Percentiles rank a stretch among this genome's conserved stretches.
Evolutionary conservation across 2,888 invertebrate species (phyloP).

Genomic region (Syritta pipiens): DNA sequence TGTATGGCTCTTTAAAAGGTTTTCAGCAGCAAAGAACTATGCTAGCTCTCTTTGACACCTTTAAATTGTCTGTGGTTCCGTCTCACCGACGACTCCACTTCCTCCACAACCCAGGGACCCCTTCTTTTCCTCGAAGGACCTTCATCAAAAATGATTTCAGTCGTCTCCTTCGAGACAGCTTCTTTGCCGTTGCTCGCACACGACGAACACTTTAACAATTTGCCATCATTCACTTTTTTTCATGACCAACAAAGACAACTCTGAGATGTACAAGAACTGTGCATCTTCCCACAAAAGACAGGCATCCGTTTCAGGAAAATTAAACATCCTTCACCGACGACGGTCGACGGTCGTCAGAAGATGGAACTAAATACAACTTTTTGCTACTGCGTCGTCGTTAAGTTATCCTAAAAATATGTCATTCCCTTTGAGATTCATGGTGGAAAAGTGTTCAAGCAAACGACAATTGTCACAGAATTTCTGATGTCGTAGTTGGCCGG

Average conservation of each 20-base stretch:
- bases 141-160: too few species aligned
- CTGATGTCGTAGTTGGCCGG: not conserved
- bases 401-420: not conserved
- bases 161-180: not conserved
- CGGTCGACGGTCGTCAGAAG: not conserved
- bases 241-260: conserved; percentile 33
- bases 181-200: not conserved
- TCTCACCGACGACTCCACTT: too few species aligned
- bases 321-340: conserved; percentile 5
- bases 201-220: conserved; percentile 6
- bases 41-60: too few species aligned
- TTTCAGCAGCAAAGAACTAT: too few species aligned
- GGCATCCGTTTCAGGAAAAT: conserved; percentile 23
- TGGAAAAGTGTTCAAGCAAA: not conserved
- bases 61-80: too few species aligned
- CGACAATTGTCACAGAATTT: not conserved
- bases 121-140: too few species aligned
- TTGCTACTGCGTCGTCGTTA: not conserved
- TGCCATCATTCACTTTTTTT: conserved; percentile 2
- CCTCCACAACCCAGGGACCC: too few species aligned
- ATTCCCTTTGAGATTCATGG: not conserved
- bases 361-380: not conserved
- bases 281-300: conserved; percentile 20
- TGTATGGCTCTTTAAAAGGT: too few species aligned
- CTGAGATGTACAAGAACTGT: conserved; percentile 42